Conservation (phyloP, 2,888 invertebrate genomes). For the Parelbella ahira region DNA sequence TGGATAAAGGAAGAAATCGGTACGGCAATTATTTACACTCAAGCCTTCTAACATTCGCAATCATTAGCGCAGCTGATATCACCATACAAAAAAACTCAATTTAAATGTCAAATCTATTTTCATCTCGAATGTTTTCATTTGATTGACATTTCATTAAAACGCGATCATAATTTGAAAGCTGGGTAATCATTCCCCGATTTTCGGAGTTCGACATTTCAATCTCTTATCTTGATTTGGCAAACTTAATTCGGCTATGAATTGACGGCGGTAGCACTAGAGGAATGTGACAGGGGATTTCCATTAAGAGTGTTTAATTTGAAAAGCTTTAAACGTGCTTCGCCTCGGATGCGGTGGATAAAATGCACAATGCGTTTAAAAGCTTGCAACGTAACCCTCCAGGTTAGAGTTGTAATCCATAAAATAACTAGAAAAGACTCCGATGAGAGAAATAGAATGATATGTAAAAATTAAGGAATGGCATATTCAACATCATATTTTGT, state of each 20-base stretch:
- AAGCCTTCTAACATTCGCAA: too few species aligned
- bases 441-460: too few species aligned
- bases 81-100: constrained; percentile 7
- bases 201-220: constrained; percentile 21
- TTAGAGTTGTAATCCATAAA: constrained; percentile 1
- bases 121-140: constrained; percentile 5
- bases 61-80: too few species aligned
- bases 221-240: constrained; percentile 23
- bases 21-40: too few species aligned
- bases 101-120: not conserved
- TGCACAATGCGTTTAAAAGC: constrained; percentile 25
- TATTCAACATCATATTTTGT: too few species aligned
- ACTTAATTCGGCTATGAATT: constrained; percentile 13
- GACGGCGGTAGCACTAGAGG: not conserved
- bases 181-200: constrained; percentile 11
- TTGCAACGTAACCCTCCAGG: constrained; percentile 17
- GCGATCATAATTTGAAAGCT: constrained; percentile 17
- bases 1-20: too few species aligned
- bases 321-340: constrained; percentile 20
- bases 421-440: constrained; percentile 3
- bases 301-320: constrained; percentile 22
- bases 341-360: constrained; percentile 18
- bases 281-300: constrained; percentile 12
- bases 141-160: constrained; percentile 22
- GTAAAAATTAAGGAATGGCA: too few species aligned